A percentile compares a stretch with the other conserved stretches of the same genome.
These are phyloP conservation scores for Caenorhabditis imperialis DNA, from an alignment of 2,888 invertebrate species.

Conservation along the genomic window DNA sequence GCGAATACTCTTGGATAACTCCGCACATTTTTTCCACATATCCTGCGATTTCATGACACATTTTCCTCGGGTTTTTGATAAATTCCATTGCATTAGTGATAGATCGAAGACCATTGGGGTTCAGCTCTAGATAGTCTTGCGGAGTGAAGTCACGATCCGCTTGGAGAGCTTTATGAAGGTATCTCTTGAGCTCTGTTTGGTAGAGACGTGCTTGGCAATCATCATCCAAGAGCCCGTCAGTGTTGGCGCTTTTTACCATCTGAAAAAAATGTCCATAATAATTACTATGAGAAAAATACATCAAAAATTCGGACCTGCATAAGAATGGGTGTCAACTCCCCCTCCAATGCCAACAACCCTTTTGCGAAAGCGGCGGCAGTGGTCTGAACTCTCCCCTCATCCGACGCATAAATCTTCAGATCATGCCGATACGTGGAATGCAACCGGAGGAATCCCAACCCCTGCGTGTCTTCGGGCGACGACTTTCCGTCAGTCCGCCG, in stretches of 20 bases:
- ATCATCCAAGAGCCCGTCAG: constrained; percentile 91
- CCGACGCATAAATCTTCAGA: constrained; percentile 91
- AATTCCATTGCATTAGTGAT: constrained; percentile 82
- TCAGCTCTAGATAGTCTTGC: constrained; percentile 83
- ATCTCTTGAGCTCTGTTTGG: constrained; percentile 75
- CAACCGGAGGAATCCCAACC: constrained; percentile 91
- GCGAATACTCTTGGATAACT: constrained; percentile 73
- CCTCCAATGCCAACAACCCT: constrained; percentile 95
- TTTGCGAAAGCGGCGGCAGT: constrained; percentile 99
- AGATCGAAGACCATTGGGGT: constrained; percentile 88
- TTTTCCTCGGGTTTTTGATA: constrained; percentile 94
- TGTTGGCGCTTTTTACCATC: constrained; percentile 91
- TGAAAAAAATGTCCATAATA: constrained; percentile 6
- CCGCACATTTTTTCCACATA: constrained; percentile 82
- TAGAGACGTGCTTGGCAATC: constrained; percentile 86
- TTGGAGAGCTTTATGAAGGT: constrained; percentile 75
- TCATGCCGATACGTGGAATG: constrained; percentile 92
- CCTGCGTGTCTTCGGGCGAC: constrained; percentile 80
- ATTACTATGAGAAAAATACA: not conserved
- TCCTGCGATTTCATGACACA: constrained; percentile 87
- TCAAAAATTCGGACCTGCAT: constrained; percentile 93
- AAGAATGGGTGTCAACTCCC: constrained; percentile 96
- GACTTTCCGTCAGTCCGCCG: constrained; percentile 75
- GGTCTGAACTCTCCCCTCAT: constrained; percentile 99
- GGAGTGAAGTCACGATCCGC: constrained; percentile 75